These are phyloP conservation scores for Cyphomyrus plagiostoma DNA, from an alignment of 2,113 vertebrate species.

Conservation along the genomic window DNA sequence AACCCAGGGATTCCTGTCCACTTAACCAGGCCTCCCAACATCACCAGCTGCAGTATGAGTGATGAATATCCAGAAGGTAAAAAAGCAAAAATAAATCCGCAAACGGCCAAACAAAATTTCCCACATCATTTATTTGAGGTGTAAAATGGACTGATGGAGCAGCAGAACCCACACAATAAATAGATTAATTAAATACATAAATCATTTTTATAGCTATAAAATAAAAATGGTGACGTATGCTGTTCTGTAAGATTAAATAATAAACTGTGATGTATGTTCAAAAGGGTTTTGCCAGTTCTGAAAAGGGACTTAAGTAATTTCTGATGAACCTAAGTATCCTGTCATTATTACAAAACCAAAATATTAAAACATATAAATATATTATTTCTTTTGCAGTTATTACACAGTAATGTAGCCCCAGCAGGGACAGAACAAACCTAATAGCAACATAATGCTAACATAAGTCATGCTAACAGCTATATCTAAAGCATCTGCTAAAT, in stretches of 20 bases:
- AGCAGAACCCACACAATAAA: background rate
- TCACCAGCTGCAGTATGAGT: background rate
- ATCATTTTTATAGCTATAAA: background rate
- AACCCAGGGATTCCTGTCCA: background rate
- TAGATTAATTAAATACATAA: background rate
- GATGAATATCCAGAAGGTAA: background rate
- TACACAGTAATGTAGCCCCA: background rate
- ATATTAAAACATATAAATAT: background rate
- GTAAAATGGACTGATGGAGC: background rate
- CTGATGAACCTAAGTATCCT: background rate
- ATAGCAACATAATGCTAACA: background rate
- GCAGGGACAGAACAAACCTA: background rate
- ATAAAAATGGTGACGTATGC: background rate
- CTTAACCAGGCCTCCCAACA: background rate
- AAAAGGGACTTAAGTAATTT: background rate
- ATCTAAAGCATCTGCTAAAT: background rate
- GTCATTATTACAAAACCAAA: background rate
- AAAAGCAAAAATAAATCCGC: background rate
- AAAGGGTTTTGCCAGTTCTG: background rate
- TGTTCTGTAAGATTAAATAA: background rate
- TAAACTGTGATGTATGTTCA: background rate
- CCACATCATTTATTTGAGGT: background rate
- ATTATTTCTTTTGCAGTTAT: background rate
- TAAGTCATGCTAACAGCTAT: background rate
- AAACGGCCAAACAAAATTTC: background rate